Evolutionary conservation across 1,140 invertebrate genomes (phyloP).

Genomic region (Aphis gossypii): DNA sequence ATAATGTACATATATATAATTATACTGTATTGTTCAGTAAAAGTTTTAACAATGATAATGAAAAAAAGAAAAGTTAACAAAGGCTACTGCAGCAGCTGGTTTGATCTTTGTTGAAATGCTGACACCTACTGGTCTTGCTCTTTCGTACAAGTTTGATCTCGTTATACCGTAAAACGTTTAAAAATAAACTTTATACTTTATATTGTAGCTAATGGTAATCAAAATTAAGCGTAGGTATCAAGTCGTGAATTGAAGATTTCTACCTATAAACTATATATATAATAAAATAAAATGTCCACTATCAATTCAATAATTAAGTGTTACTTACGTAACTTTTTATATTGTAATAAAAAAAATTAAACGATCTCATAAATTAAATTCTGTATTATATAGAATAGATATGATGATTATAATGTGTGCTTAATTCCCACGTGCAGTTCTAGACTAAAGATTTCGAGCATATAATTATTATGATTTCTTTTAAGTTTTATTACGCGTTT

Average conservation of each 20-base stretch:
- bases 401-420: neutral
- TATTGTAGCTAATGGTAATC: neutral
- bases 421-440: neutral
- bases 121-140: too few species aligned
- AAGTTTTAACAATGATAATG: neutral
- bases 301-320: neutral
- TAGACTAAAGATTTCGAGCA: neutral
- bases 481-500: neutral
- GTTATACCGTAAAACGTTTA: neutral
- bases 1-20: neutral
- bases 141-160: neutral
- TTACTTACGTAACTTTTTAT: neutral
- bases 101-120: neutral
- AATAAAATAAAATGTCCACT: neutral
- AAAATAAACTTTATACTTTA: neutral
- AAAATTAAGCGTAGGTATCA: neutral
- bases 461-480: slow-evolving; percentile 7
- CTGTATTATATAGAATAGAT: neutral
- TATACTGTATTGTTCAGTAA: neutral
- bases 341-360: neutral
- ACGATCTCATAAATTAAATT: neutral
- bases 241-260: neutral
- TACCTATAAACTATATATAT: neutral
- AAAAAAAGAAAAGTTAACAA: neutral
- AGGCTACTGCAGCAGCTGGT: neutral